These are phyloP conservation scores for Gymnodraco acuticeps DNA, from an alignment of 2,797 vertebrate genomes.

Conservation along the genomic window DNA sequence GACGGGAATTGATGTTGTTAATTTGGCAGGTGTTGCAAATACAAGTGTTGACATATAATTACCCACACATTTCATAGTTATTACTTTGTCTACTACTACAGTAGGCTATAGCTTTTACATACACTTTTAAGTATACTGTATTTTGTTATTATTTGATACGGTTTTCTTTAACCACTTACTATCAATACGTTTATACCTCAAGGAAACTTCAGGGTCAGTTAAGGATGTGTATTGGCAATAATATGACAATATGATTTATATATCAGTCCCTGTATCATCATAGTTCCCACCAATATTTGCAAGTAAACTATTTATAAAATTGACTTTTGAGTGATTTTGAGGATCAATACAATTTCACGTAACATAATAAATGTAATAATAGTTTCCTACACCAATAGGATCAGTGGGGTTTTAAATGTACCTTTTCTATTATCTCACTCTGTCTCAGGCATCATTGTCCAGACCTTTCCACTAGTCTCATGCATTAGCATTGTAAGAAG, in stretches of 20 bases:
- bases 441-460: neutral
- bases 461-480: neutral
- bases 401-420: neutral
- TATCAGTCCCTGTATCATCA: too few species aligned
- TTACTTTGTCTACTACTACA: neutral
- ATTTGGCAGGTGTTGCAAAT: neutral
- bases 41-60: neutral
- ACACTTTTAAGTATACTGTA: too few species aligned
- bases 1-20: neutral
- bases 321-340: too few species aligned
- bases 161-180: neutral
- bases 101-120: neutral
- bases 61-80: neutral
- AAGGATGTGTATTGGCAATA: too few species aligned
- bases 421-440: neutral
- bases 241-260: too few species aligned
- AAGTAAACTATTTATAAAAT: too few species aligned
- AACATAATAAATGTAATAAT: too few species aligned
- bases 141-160: neutral
- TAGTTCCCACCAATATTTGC: too few species aligned
- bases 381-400: too few species aligned
- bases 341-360: too few species aligned
- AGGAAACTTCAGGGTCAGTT: neutral
- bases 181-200: neutral
- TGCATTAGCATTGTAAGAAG: slow-evolving; percentile 6